Conservation (phyloP, 2,888 invertebrate genomes). For the Drosophila buzzatii region DNA sequence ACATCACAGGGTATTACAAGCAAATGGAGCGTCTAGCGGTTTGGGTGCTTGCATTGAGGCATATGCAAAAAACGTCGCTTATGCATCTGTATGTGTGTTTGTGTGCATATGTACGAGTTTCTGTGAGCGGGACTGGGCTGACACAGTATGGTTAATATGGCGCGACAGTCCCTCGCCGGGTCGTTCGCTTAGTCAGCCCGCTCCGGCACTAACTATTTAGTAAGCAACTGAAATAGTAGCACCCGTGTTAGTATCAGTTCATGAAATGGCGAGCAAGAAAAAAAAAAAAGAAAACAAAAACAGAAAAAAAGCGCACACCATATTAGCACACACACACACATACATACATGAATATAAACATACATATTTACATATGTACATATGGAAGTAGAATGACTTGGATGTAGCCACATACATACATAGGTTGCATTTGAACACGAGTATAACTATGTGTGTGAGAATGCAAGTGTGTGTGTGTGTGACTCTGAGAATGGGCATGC, state of each 20-base stretch:
- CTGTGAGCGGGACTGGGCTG: constrained; percentile 43
- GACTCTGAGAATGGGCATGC: constrained; percentile 58
- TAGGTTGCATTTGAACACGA: constrained; percentile 69
- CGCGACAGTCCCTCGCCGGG: constrained; percentile 65
- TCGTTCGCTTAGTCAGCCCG: constrained; percentile 78
- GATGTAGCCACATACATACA: constrained; percentile 60
- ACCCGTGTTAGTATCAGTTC: constrained; percentile 77
- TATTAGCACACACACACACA: constrained; percentile 22
- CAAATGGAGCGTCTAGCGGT: constrained; percentile 62
- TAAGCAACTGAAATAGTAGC: constrained; percentile 82
- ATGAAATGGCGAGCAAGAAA: constrained; percentile 57
- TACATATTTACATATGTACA: constrained; percentile 13
- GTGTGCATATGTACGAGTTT: constrained; percentile 14
- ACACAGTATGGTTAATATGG: constrained; percentile 70
- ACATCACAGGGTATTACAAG: constrained; percentile 31
- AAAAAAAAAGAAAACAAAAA: neutral
- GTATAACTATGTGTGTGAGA: constrained; percentile 33
- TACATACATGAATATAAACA: neutral
- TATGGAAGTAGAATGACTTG: constrained; percentile 56
- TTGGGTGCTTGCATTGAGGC: constrained; percentile 32
- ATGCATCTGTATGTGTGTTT: constrained; percentile 6
- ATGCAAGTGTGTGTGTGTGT: constrained; percentile 29
- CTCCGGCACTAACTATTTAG: constrained; percentile 77
- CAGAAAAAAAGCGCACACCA: constrained; percentile 23
- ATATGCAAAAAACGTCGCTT: constrained; percentile 36